These are phyloP conservation scores for Noctua comes DNA, from an alignment of 2,888 invertebrate species.

Conservation along the genomic window DNA sequence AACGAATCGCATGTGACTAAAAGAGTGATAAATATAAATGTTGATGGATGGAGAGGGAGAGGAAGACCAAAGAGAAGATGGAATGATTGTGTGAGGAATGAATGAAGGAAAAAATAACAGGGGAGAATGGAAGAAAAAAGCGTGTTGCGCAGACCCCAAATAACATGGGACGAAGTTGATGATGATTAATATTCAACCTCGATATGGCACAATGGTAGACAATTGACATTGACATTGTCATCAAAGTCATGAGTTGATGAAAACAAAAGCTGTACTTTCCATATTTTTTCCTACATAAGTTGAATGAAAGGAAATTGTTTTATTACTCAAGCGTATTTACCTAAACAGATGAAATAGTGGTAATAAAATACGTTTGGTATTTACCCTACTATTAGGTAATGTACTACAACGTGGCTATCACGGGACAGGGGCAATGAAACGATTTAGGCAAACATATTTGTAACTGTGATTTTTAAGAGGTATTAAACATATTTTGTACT, in stretches of 20 bases:
- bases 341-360: conserved; percentile 1
- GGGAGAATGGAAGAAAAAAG: too few relatives aligned
- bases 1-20: too few relatives aligned
- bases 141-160: too few relatives aligned
- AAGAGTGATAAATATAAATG: too few relatives aligned
- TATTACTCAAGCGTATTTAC: not conserved
- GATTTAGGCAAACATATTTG: not conserved
- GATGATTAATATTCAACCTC: not conserved
- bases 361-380: not conserved
- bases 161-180: too few relatives aligned
- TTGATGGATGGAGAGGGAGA: too few relatives aligned
- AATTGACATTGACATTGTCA: not conserved
- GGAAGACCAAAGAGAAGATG: too few relatives aligned
- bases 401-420: not conserved
- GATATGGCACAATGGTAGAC: too few relatives aligned
- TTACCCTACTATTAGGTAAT: not conserved
- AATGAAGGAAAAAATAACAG: too few relatives aligned
- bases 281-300: conserved; percentile 14
- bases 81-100: too few relatives aligned
- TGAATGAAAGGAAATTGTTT: conserved; percentile 13
- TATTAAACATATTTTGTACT: too few relatives aligned
- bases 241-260: not conserved
- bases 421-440: not conserved
- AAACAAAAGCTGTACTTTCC: conserved; percentile 19
- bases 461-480: too few relatives aligned